Evolutionary conservation across 2,888 invertebrate species (phyloP).

Genomic region (Phyllotreta striolata): DNA sequence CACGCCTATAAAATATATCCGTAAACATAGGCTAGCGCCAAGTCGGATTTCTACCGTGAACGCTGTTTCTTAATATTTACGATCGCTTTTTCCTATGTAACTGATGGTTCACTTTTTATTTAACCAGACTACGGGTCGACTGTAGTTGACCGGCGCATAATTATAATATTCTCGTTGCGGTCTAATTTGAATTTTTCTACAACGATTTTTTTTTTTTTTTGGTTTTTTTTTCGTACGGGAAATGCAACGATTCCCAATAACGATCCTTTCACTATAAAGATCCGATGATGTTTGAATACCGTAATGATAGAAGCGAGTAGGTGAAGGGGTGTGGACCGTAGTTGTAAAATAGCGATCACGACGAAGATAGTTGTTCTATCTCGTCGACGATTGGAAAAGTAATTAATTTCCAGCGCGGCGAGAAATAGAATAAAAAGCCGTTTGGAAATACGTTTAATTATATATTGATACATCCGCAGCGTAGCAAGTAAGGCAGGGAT

Average conservation of each 20-base stretch:
- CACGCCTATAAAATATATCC: conserved; percentile 48
- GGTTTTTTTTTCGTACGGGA: background rate
- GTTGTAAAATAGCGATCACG: conserved; percentile 39
- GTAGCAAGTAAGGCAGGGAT: conserved; percentile 59
- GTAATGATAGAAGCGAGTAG: conserved; percentile 20
- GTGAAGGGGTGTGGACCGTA: conserved; percentile 37
- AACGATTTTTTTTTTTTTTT: conserved; percentile 7
- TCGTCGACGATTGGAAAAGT: conserved; percentile 49
- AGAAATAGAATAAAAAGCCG: conserved; percentile 51
- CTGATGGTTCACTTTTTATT: conserved; percentile 39
- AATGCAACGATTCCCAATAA: background rate
- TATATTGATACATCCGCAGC: conserved; percentile 59
- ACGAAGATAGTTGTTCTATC: conserved; percentile 41
- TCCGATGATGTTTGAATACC: background rate
- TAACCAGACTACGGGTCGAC: conserved; percentile 30
- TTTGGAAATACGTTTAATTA: conserved; percentile 57
- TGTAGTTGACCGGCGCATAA: conserved; percentile 28
- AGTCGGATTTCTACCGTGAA: conserved; percentile 49
- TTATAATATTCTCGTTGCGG: conserved; percentile 28
- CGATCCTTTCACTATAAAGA: conserved; percentile 14
- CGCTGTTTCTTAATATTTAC: conserved; percentile 50
- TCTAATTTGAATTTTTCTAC: conserved; percentile 29
- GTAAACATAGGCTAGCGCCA: conserved; percentile 50
- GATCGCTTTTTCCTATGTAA: conserved; percentile 42
- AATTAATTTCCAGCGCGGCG: conserved; percentile 50